Percentiles rank a stretch among this genome's conserved stretches.
Conservation (phyloP, 2,888 invertebrate genomes). For the Cryptus viduatorius region DNA sequence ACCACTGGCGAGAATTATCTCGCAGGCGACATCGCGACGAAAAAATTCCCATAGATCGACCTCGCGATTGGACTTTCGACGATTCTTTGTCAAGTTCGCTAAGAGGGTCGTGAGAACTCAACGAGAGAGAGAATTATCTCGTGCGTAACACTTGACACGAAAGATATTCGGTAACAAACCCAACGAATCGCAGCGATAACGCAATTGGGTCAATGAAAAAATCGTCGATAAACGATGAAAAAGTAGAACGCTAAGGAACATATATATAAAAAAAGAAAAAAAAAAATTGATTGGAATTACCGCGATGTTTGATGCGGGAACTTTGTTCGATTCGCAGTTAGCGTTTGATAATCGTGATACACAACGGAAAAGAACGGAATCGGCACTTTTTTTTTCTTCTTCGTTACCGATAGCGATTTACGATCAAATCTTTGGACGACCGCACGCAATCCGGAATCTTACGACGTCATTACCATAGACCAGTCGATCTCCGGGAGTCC, state of each 20-base stretch:
- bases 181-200: constrained; percentile 26
- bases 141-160: not conserved
- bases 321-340: too few species aligned
- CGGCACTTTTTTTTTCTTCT: too few species aligned
- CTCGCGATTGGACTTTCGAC: not conserved
- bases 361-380: too few species aligned
- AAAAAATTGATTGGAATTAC: not conserved
- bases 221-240: constrained; percentile 12
- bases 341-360: too few species aligned
- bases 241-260: not conserved
- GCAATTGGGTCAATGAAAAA: constrained; percentile 18
- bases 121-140: constrained; percentile 6
- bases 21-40: too few species aligned
- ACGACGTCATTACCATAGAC: constrained; percentile 11
- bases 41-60: not conserved
- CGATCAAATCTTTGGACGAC: too few species aligned
- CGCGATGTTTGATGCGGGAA: not conserved
- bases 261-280: not conserved
- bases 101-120: not conserved
- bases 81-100: not conserved
- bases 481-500: not conserved
- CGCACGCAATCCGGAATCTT: not conserved
- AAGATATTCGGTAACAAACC: not conserved
- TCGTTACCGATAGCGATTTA: too few species aligned
- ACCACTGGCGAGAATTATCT: too few species aligned